These are phyloP conservation scores for Lutra lutra DNA, from an alignment of 2,797 vertebrate genomes.

Conservation along the genomic window DNA sequence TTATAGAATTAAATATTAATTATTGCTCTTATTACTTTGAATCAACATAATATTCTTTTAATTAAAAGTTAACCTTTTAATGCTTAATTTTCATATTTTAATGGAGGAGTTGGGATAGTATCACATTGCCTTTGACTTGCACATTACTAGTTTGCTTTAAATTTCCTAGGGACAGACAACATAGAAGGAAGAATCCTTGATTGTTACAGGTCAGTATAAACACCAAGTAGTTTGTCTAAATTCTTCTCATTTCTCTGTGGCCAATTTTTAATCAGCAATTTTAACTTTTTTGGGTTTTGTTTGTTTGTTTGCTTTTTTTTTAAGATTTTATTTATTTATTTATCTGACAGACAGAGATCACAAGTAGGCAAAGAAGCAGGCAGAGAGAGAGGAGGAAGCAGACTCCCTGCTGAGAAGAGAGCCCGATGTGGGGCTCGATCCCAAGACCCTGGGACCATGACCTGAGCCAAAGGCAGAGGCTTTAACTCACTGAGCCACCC, in stretches of 20 bases:
- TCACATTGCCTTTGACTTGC: background rate
- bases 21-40: background rate
- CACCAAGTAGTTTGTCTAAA: background rate
- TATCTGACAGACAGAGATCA: too few species aligned
- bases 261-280: background rate
- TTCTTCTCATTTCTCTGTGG: background rate
- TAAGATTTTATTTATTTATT: background rate
- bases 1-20: constrained; percentile 40
- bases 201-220: background rate
- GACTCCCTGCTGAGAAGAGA: too few species aligned
- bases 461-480: too few species aligned
- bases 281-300: too few species aligned
- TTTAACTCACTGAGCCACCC: too few species aligned
- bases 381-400: too few species aligned
- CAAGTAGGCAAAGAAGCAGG: too few species aligned
- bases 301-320: background rate
- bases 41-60: constrained; percentile 10
- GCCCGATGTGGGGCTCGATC: too few species aligned
- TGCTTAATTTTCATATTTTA: background rate
- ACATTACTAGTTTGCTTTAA: background rate
- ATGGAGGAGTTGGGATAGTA: background rate
- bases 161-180: background rate
- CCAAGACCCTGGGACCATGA: too few species aligned
- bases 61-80: constrained; percentile 26
- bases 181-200: background rate